phyloP scores from a whole-genome alignment of 2,888 invertebrate genomes.

The Salpingus planirostris region DNA sequence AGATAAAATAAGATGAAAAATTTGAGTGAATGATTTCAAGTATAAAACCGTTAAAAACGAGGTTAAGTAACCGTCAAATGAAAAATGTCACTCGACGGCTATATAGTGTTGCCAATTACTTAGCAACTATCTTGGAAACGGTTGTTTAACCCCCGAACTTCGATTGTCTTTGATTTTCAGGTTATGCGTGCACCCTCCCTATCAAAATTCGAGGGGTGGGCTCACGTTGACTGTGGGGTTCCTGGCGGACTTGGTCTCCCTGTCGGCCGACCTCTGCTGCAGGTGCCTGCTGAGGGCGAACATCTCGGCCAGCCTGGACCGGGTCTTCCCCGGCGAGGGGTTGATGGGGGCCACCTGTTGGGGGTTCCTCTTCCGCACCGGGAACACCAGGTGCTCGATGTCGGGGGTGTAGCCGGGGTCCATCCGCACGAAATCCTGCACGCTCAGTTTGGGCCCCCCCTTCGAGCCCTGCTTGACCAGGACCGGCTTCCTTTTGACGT shows the following conservation, averaged over 20 bases:
- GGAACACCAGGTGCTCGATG: slow-evolving; percentile 51
- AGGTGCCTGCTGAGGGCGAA: slow-evolving; percentile 43
- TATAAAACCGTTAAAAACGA: too few relatives aligned
- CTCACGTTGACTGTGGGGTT: slow-evolving; percentile 32
- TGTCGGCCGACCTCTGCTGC: slow-evolving; percentile 37
- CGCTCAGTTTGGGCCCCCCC: slow-evolving; percentile 30
- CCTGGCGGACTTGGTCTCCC: slow-evolving; percentile 31
- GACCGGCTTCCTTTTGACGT: slow-evolving; percentile 37
- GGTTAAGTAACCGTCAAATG: too few relatives aligned
- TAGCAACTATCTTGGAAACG: too few relatives aligned
- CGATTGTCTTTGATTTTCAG: too few relatives aligned
- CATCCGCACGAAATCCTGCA: slow-evolving; percentile 41
- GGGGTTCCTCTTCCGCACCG: slow-evolving; percentile 40
- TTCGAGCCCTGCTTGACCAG: slow-evolving; percentile 38
- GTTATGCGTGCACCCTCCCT: too few relatives aligned
- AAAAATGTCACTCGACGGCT: too few relatives aligned
- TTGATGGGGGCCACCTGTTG: slow-evolving; percentile 41
- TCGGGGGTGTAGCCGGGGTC: slow-evolving; percentile 46
- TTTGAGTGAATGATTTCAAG: too few relatives aligned
- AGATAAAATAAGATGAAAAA: too few relatives aligned
- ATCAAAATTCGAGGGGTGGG: too few relatives aligned
- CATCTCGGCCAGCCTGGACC: slow-evolving; percentile 47
- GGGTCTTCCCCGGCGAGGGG: slow-evolving; percentile 30
- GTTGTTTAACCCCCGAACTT: too few relatives aligned
- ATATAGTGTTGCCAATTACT: too few relatives aligned